Percentiles rank a stretch among this genome's conserved stretches.
phyloP scores from a whole-genome alignment of 1,140 invertebrate species.

The Batillaria attramentaria region DNA sequence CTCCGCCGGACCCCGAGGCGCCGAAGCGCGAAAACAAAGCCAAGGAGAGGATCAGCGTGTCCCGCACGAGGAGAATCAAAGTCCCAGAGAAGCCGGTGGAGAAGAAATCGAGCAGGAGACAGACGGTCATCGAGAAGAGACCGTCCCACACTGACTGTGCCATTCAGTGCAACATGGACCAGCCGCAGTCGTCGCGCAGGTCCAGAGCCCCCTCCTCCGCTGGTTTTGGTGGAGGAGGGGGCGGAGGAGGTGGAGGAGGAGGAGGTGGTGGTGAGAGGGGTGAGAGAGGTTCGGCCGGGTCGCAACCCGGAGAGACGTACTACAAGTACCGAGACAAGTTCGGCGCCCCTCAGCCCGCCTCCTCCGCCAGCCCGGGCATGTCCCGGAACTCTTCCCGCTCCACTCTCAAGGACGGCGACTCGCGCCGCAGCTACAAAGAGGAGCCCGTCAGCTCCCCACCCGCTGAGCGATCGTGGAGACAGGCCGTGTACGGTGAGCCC shows the following conservation, averaged over 20 bases:
- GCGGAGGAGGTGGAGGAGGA: constrained; percentile 43
- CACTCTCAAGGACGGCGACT: constrained; percentile 37
- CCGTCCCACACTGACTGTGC: constrained; percentile 50
- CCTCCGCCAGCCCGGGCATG: constrained; percentile 20
- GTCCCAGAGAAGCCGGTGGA: constrained; percentile 46
- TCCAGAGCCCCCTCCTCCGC: constrained; percentile 27
- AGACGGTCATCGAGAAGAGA: constrained; percentile 29
- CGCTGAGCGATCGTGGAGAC: constrained; percentile 61
- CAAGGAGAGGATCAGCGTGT: constrained; percentile 50
- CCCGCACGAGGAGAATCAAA: constrained; percentile 57
- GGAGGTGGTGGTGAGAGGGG: constrained; percentile 39
- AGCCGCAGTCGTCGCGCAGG: constrained; percentile 40
- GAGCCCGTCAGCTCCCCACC: constrained; percentile 50
- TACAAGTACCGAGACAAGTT: constrained; percentile 60
- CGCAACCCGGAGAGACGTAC: constrained; percentile 54
- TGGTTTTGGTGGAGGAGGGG: constrained; percentile 34
- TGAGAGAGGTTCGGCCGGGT: background rate
- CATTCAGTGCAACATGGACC: constrained; percentile 60
- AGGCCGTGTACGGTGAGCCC: constrained; percentile 65
- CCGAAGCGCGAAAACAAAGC: constrained; percentile 47
- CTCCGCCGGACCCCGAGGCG: constrained; percentile 55
- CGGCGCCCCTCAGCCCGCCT: constrained; percentile 11
- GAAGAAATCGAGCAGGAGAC: constrained; percentile 41
- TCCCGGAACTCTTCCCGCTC: constrained; percentile 36
- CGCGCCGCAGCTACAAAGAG: constrained; percentile 44